Evolutionary conservation across 2,888 invertebrate species (phyloP).

Genomic region (Dorcus hopei): DNA sequence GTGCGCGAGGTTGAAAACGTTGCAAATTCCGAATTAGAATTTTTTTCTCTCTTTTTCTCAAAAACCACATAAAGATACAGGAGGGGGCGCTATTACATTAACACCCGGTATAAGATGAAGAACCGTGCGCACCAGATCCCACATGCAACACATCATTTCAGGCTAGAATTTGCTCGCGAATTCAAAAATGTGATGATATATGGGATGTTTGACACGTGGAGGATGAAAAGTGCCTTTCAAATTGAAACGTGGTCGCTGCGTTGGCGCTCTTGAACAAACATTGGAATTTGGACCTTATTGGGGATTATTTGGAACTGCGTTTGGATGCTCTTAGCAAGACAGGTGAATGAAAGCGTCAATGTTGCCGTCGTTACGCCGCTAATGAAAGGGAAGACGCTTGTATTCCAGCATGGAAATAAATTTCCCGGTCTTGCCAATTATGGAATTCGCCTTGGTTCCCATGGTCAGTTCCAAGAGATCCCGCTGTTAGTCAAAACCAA

Average conservation of each 20-base stretch:
- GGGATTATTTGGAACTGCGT: slow-evolving; percentile 37
- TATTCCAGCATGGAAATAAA: slow-evolving; percentile 53
- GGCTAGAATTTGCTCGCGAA: too few relatives aligned
- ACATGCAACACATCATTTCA: too few relatives aligned
- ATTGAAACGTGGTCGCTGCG: slow-evolving; percentile 35
- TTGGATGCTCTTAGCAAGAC: slow-evolving; percentile 50
- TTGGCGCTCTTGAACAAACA: slow-evolving; percentile 38
- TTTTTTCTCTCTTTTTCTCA: too few relatives aligned
- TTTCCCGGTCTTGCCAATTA: slow-evolving; percentile 48
- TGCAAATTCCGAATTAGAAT: too few relatives aligned
- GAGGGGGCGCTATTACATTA: too few relatives aligned
- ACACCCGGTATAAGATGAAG: too few relatives aligned
- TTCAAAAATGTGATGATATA: too few relatives aligned
- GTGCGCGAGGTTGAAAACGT: too few relatives aligned
- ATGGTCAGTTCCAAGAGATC: slow-evolving; percentile 55
- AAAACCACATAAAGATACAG: too few relatives aligned
- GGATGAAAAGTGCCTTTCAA: slow-evolving; percentile 29
- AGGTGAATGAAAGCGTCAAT: slow-evolving; percentile 52
- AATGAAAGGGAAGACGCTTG: slow-evolving; percentile 49
- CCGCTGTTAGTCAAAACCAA: too few relatives aligned
- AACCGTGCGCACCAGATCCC: background rate
- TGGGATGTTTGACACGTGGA: background rate
- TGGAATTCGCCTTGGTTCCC: slow-evolving; percentile 49
- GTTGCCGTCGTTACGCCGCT: slow-evolving; percentile 45
- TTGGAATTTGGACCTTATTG: slow-evolving; percentile 20